These are phyloP conservation scores for Theodoxus fluviatilis DNA, from an alignment of 2,888 invertebrate species.

Conservation along the genomic window DNA sequence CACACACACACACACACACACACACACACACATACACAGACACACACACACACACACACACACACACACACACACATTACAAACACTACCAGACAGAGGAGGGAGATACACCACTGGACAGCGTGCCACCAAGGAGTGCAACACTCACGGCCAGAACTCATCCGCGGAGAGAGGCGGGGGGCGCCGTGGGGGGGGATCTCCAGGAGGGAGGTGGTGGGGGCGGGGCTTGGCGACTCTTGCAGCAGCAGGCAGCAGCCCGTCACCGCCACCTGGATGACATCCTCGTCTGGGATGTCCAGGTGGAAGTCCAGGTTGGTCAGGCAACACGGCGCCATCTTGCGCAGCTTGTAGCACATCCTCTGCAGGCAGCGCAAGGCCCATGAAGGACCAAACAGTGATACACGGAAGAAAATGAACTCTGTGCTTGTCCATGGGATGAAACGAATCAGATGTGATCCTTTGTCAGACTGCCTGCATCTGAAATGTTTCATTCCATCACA, in stretches of 20 bases:
- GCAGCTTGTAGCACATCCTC: slow-evolving; percentile 86
- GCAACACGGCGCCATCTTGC: slow-evolving; percentile 86
- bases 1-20: too few relatives aligned
- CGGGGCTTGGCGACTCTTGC: slow-evolving; percentile 37
- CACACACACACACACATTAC: too few relatives aligned
- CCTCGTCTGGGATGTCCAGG: slow-evolving; percentile 86
- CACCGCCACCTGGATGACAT: slow-evolving; percentile 71
- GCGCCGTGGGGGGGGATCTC: too few relatives aligned
- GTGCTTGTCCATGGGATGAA: background rate
- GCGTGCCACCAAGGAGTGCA: too few relatives aligned
- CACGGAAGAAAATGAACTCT: background rate
- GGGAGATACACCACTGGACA: too few relatives aligned
- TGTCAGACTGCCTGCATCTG: background rate
- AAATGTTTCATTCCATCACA: too few relatives aligned
- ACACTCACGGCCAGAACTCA: too few relatives aligned
- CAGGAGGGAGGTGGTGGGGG: background rate
- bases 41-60: too few relatives aligned
- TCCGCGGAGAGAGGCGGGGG: too few relatives aligned
- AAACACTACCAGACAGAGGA: too few relatives aligned
- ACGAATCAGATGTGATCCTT: too few relatives aligned
- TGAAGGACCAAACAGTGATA: background rate
- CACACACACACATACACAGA: too few relatives aligned
- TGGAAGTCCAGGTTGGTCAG: slow-evolving; percentile 82
- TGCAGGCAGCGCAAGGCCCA: slow-evolving; percentile 67
- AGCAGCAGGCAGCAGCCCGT: slow-evolving; percentile 83